These are phyloP conservation scores for Keiferia lycopersicella DNA, from an alignment of 2,888 invertebrate species.

Conservation along the genomic window DNA sequence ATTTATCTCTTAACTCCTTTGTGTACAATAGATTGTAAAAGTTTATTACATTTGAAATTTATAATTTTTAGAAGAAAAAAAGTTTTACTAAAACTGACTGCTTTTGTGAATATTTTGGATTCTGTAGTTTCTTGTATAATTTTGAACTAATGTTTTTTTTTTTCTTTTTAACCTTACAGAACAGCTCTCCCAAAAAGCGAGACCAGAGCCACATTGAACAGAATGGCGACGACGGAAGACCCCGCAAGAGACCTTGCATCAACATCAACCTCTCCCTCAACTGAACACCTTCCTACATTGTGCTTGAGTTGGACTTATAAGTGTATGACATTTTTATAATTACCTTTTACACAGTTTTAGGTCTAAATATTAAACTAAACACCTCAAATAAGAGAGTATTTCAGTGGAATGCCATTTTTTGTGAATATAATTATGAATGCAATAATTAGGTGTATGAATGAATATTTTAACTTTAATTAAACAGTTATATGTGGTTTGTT, in stretches of 20 bases:
- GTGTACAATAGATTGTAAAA: too few relatives aligned
- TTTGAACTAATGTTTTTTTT: too few relatives aligned
- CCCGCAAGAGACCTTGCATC: conserved; percentile 83
- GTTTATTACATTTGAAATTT: too few relatives aligned
- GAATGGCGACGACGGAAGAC: conserved; percentile 80
- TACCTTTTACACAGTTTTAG: conserved; percentile 56
- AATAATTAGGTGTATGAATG: conserved; percentile 14
- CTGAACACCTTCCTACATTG: conserved; percentile 54
- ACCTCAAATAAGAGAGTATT: conserved; percentile 9
- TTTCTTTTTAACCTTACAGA: conserved; percentile 47
- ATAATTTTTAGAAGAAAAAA: too few relatives aligned
- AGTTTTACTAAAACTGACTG: too few relatives aligned
- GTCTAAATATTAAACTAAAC: conserved; percentile 41
- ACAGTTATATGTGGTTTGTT: not conserved
- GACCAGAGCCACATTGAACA: conserved; percentile 78
- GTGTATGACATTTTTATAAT: conserved; percentile 63
- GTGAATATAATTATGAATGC: not conserved
- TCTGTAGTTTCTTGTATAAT: not conserved
- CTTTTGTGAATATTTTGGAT: not conserved
- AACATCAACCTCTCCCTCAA: conserved; percentile 71
- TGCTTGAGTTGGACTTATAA: conserved; percentile 65
- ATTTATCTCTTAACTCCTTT: too few relatives aligned
- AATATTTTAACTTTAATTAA: conserved; percentile 7
- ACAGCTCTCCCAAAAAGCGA: conserved; percentile 82
- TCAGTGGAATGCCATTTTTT: conserved; percentile 20